A percentile compares a stretch with the other conserved stretches of the same genome.
Conservation (phyloP, 2,888 invertebrate genomes). For the Rosalia funebris region DNA sequence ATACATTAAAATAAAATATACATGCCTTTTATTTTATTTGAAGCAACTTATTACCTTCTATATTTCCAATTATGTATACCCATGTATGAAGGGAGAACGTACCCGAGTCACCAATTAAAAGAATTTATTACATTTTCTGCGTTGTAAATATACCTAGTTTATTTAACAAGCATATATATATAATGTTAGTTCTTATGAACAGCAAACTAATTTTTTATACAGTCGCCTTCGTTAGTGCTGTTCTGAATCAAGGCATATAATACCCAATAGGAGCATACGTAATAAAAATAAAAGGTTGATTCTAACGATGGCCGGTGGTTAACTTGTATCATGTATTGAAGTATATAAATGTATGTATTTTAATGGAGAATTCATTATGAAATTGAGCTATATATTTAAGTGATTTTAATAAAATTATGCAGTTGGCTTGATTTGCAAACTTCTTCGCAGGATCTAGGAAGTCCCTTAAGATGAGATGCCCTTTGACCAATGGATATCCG, state of each 20-base stretch:
- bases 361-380: too few relatives aligned
- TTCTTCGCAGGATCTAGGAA: too few relatives aligned
- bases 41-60: slow-evolving; percentile 29
- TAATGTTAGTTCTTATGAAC: not conserved
- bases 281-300: too few relatives aligned
- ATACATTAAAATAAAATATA: slow-evolving; percentile 31
- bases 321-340: too few relatives aligned
- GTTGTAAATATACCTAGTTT: slow-evolving; percentile 12
- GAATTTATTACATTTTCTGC: slow-evolving; percentile 20
- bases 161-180: slow-evolving; percentile 3
- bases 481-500: too few relatives aligned
- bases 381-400: too few relatives aligned
- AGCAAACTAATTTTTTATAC: not conserved
- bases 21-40: slow-evolving; percentile 25
- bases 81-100: slow-evolving; percentile 16
- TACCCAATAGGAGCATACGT: too few relatives aligned
- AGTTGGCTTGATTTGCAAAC: too few relatives aligned
- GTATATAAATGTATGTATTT: too few relatives aligned
- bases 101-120: slow-evolving; percentile 21
- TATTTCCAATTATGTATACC: slow-evolving; percentile 26
- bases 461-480: too few relatives aligned
- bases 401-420: too few relatives aligned
- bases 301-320: too few relatives aligned
- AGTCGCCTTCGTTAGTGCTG: not conserved
- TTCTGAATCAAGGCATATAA: not conserved